These are phyloP conservation scores for Mormyrops boulengeri DNA, from an alignment of 2,797 vertebrate species.

Conservation along the genomic window DNA sequence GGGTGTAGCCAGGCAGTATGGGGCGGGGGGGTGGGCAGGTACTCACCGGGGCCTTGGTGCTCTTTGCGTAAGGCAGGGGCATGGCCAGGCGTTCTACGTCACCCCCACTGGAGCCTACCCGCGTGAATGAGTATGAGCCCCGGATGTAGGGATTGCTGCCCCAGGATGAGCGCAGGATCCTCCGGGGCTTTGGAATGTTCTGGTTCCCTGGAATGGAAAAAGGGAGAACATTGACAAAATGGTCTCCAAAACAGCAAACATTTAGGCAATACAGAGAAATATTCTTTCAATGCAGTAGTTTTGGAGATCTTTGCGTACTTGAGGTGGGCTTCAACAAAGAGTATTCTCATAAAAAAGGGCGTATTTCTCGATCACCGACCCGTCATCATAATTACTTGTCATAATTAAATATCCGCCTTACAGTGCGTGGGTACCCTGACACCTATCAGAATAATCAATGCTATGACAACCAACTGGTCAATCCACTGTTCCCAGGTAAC, in stretches of 20 bases:
- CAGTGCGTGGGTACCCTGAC: background rate
- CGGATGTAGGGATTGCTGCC: slow-evolving; percentile 88
- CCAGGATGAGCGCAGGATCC: slow-evolving; percentile 92
- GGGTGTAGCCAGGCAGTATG: background rate
- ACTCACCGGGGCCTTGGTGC: slow-evolving; percentile 89
- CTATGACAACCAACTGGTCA: background rate
- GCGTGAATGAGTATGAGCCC: slow-evolving; percentile 95
- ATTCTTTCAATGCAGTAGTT: background rate
- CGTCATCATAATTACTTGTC: background rate
- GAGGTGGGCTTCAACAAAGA: background rate
- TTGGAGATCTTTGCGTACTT: background rate
- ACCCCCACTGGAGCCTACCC: slow-evolving; percentile 88
- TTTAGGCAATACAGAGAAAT: background rate
- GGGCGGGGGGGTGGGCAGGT: background rate
- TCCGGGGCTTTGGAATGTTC: slow-evolving; percentile 93
- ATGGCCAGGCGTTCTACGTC: slow-evolving; percentile 89
- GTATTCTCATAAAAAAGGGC: background rate
- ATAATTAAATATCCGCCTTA: background rate
- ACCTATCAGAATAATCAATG: background rate
- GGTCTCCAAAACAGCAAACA: background rate
- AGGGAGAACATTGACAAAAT: background rate
- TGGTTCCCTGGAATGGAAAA: slow-evolving; percentile 74
- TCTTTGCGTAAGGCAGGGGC: slow-evolving; percentile 87
- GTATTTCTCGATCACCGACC: background rate
- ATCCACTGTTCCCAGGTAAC: background rate